These are phyloP conservation scores for Oscheius sp. DNA, from an alignment of 2,888 invertebrate genomes.

Conservation along the genomic window DNA sequence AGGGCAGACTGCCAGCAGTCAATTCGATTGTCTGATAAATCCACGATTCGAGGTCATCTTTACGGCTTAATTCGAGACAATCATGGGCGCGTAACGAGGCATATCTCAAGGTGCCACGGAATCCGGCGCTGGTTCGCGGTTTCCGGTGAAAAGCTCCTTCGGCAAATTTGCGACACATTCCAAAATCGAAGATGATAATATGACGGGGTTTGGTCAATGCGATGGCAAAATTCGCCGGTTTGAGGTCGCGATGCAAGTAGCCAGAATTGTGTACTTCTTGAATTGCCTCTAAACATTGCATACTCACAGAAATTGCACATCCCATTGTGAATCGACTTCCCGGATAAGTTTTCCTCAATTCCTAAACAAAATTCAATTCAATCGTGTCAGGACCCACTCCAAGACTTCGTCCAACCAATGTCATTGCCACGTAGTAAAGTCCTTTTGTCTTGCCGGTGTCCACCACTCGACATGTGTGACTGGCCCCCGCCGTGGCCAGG, in stretches of 20 bases:
- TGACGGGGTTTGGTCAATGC: slow-evolving; percentile 42
- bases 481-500: neutral
- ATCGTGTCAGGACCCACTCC: no score
- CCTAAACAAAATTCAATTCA: no score
- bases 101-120: slow-evolving; percentile 48
- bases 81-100: slow-evolving; percentile 53
- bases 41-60: slow-evolving; percentile 66
- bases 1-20: slow-evolving; percentile 8
- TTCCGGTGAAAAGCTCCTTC: slow-evolving; percentile 38
- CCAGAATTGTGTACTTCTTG: slow-evolving; percentile 57
- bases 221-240: slow-evolving; percentile 62
- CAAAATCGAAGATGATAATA: slow-evolving; percentile 63
- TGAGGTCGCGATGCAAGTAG: slow-evolving; percentile 60
- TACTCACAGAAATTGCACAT: slow-evolving; percentile 4
- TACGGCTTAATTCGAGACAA: slow-evolving; percentile 56
- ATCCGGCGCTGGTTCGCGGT: slow-evolving; percentile 43
- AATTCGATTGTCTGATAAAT: slow-evolving; percentile 46
- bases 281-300: slow-evolving; percentile 52
- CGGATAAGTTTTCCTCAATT: neutral
- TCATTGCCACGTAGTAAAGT: slow-evolving; percentile 54
- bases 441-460: slow-evolving; percentile 44
- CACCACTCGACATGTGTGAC: slow-evolving; percentile 49
- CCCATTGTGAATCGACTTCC: neutral
- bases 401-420: slow-evolving; percentile 54
- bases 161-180: slow-evolving; percentile 47